A percentile compares a stretch with the other conserved stretches of the same genome.
Conservation (phyloP, 2,113 vertebrate species). For the Melanotaenia duboulayi region DNA sequence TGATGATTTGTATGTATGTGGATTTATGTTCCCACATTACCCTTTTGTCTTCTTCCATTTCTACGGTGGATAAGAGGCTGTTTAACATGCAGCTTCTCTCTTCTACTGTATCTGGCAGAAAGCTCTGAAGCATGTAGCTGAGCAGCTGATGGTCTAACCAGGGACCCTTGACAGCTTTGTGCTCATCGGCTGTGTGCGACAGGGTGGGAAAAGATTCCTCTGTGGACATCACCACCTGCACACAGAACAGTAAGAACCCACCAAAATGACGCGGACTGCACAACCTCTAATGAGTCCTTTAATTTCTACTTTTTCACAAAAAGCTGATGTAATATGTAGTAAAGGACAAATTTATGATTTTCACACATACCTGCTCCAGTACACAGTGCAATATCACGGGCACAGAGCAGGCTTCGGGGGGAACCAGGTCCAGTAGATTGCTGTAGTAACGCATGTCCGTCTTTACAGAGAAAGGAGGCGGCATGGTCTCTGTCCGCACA, state of each 20-base stretch:
- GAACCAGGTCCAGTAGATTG: slow-evolving; percentile 84
- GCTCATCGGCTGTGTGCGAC: slow-evolving; percentile 36
- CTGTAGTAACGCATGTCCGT: slow-evolving; percentile 89
- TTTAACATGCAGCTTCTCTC: slow-evolving; percentile 76
- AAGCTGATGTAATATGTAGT: background rate
- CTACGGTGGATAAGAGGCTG: slow-evolving; percentile 12
- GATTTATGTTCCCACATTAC: slow-evolving; percentile 42
- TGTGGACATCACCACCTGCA: slow-evolving; percentile 85
- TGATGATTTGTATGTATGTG: too few relatives aligned
- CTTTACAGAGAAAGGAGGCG: slow-evolving; percentile 45
- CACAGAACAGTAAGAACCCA: background rate
- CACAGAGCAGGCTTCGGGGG: slow-evolving; percentile 87
- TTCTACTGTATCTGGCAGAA: slow-evolving; percentile 75
- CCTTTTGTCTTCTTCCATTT: slow-evolving; percentile 79
- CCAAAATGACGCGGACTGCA: background rate
- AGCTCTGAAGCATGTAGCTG: slow-evolving; percentile 80
- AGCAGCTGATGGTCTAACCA: slow-evolving; percentile 78
- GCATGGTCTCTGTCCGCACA: slow-evolving; percentile 38
- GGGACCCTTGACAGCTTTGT: slow-evolving; percentile 17
- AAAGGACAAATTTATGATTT: accelerated
- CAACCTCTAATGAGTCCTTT: background rate
- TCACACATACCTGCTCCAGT: slow-evolving; percentile 88
- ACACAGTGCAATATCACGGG: slow-evolving; percentile 89
- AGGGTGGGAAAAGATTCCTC: slow-evolving; percentile 74
- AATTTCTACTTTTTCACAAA: background rate